These are phyloP conservation scores for Habropoda laboriosa DNA, from an alignment of 1,140 invertebrate genomes.

Conservation along the genomic window DNA sequence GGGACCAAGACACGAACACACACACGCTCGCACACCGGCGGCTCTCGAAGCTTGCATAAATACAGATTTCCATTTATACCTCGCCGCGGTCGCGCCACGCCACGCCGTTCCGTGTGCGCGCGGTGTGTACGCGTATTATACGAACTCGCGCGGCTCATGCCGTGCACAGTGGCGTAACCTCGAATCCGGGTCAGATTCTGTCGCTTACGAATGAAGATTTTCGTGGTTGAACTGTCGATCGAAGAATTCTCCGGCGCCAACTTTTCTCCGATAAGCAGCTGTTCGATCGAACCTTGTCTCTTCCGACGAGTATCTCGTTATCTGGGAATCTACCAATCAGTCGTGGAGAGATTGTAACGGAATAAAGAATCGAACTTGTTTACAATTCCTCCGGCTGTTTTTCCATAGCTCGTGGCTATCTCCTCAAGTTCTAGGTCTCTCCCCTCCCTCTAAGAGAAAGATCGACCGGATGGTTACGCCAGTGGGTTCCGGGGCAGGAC, in stretches of 20 bases:
- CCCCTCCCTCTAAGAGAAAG: background rate
- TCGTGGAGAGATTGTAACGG: no score
- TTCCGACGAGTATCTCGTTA: no score
- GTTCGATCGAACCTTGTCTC: no score
- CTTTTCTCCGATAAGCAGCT: no score
- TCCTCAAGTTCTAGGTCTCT: background rate
- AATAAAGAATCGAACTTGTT: no score
- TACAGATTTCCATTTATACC: slow-evolving; percentile 54
- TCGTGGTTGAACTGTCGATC: no score
- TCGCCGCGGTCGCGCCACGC: background rate
- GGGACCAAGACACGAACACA: background rate
- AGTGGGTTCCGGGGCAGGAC: slow-evolving; percentile 37
- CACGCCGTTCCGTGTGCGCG: background rate
- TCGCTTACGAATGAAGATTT: no score
- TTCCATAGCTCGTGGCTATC: no score
- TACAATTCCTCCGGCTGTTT: no score
- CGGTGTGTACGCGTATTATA: slow-evolving; percentile 5
- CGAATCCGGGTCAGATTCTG: slow-evolving; percentile 27
- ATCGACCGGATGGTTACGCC: slow-evolving; percentile 35
- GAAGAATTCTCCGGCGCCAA: no score
- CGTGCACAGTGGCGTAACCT: slow-evolving; percentile 42
- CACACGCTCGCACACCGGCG: background rate
- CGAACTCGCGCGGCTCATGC: slow-evolving; percentile 25
- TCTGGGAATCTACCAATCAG: no score
- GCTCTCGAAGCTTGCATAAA: slow-evolving; percentile 44